Evolutionary conservation across 2,888 invertebrate species (phyloP).

Genomic region (Eupeodes latifasciatus): DNA sequence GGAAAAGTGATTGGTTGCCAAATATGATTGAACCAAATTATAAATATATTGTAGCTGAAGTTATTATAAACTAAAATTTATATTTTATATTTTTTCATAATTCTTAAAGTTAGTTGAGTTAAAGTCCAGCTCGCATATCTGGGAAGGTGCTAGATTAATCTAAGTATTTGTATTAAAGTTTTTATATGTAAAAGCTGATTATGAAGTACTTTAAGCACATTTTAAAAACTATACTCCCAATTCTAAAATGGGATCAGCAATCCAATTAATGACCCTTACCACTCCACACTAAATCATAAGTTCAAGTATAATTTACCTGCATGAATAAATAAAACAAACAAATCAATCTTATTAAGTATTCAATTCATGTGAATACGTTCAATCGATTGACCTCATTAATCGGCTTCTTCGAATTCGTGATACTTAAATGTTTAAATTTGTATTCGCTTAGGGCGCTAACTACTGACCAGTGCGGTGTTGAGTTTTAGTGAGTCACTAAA

Average conservation of each 20-base stretch:
- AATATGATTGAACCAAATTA: too few species aligned
- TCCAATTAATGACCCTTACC: neutral
- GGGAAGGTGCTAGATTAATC: too few species aligned
- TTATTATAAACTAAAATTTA: too few species aligned
- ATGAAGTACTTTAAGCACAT: neutral
- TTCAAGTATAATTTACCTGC: conserved; percentile 9
- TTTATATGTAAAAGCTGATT: too few species aligned
- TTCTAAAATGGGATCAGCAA: neutral
- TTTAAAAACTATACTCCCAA: neutral
- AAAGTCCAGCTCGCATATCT: too few species aligned
- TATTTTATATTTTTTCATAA: too few species aligned
- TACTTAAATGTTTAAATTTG: neutral
- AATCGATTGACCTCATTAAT: conserved; percentile 64
- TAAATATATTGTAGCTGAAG: too few species aligned
- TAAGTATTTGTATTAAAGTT: too few species aligned
- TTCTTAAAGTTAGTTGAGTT: too few species aligned
- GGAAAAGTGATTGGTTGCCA: too few species aligned
- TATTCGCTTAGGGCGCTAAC: conserved; percentile 22
- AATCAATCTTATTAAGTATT: conserved; percentile 60
- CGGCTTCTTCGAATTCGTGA: conserved; percentile 29
- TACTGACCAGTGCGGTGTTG: neutral
- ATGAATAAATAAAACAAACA: conserved; percentile 39
- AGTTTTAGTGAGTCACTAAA: conserved; percentile 11
- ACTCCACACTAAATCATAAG: neutral
- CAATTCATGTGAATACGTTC: conserved; percentile 16